Conservation (phyloP, 2,888 invertebrate species). For the Philhelius pedissequus region DNA sequence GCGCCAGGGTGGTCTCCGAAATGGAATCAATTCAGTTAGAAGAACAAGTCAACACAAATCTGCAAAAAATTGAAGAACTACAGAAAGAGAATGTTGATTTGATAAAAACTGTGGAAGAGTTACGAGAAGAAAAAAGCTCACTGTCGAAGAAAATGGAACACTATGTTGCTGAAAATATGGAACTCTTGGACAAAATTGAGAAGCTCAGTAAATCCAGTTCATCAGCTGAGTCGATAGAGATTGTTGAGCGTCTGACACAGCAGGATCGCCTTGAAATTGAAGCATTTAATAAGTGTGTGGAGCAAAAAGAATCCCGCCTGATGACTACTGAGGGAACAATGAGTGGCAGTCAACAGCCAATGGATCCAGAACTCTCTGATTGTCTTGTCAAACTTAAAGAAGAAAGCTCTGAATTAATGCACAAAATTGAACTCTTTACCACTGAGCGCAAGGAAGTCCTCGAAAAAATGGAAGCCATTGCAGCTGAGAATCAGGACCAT, state of each 20-base stretch:
- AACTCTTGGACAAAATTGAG: constrained; percentile 85
- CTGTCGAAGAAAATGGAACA: constrained; percentile 83
- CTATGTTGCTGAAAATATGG: constrained; percentile 87
- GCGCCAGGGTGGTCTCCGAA: constrained; percentile 87
- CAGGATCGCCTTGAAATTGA: constrained; percentile 86
- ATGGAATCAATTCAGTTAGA: constrained; percentile 89
- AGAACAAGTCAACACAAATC: constrained; percentile 84
- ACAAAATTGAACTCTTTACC: constrained; percentile 85
- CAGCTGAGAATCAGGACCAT: constrained; percentile 82
- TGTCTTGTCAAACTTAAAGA: constrained; percentile 82
- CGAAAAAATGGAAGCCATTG: constrained; percentile 84
- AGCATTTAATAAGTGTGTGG: constrained; percentile 82
- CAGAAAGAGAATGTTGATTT: constrained; percentile 64
- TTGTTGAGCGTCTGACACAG: constrained; percentile 85
- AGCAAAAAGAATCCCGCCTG: constrained; percentile 58
- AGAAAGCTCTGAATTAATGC: constrained; percentile 83
- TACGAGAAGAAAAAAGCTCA: constrained; percentile 83
- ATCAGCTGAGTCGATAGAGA: constrained; percentile 88
- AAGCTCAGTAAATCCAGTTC: constrained; percentile 86
- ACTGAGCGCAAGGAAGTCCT: constrained; percentile 85
- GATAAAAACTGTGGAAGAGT: constrained; percentile 80
- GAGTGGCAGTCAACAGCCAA: constrained; percentile 68
- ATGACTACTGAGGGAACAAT: constrained; percentile 47
- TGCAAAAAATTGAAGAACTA: constrained; percentile 80
- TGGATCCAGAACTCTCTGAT: constrained; percentile 80